Base-by-base conservation (phyloP, 2,888 invertebrate species). In the Alsophila aescularia region DNA sequence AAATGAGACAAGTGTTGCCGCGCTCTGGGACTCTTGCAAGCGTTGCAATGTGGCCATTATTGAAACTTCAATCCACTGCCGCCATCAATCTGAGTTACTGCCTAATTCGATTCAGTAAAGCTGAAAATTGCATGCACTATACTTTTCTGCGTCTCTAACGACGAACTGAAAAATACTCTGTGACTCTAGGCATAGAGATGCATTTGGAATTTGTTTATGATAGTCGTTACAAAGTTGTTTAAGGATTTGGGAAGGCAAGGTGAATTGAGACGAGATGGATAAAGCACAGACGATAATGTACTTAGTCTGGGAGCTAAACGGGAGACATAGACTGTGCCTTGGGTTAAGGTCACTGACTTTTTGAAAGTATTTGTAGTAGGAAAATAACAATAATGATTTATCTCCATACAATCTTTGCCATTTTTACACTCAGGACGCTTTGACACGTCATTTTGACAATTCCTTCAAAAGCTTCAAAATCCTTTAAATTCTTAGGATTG, bases 211-310 rank as follows among this genome's bases (percentile, higher is more conserved):
- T 47, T 36, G 15, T 18, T n/a, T 10, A 9, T 21, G 35, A 21
- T 56, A 56, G n/a, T n/a, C n/a, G n/a, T n/a, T 60, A 52, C 53
- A 58, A 60, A 58, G 39, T 54, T 50, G 55, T 54, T 35, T 31
- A 57, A 52, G 51, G 47, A 31, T 59, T 48, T 37, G 53, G 40
- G 58, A 58, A 58, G 58, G 49, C 55, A 47, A 42, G 54, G 35
- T 51, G 58, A 62, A 58, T 61, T 49, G 60, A 62, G 55, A 53
- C 53, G 42, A 60, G 62, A 58, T 53, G 59, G 60, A 62, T 57
- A 54, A 58, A 57, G 50, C 48, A 39, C 15, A 51, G 51, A 52
- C 37, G 58, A 63, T 61, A 58, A 58, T 52, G 48, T 18, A n/a
- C n/a, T n/a, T n/a, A 47, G 53, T 54, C 43, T 54, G 29, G 42